Base-by-base conservation (phyloP, 2,113 vertebrate species). In the Chaetodon trifascialis region DNA sequence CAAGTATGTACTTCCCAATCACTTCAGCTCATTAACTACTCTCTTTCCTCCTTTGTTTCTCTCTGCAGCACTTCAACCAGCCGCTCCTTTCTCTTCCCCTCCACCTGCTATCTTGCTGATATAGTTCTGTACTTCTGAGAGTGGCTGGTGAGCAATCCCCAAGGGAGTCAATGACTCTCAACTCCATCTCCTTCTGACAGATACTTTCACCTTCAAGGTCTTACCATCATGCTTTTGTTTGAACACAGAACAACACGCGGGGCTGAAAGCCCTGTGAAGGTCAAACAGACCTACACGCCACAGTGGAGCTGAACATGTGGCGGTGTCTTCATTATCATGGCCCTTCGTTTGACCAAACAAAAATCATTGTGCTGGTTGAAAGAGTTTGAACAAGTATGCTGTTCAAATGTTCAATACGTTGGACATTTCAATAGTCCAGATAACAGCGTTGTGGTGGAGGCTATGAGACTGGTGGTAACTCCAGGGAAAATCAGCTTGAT, bases 141-240 rank as follows among this genome's bases (percentile, higher is more conserved):
- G 65, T 59, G 85, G 84, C 84, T 12, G 11, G 55, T 84, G 82
- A 92, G 82, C 80, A 89, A 84, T 84, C 79, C 88, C 83, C 82
- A 73, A 78, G 89, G 88, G 89, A 85, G 62, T 84, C 66, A 8
- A 67, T 87, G 84, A 85, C 89, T 88, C 85, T 88, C 89, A 79
- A 67, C 85, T 92, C 90, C 79, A 68, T 92, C 91, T 92, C 64
- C 76, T 66, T 62, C 67, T 83, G 85, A 92, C 86, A 88, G 86
- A 88, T 85, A 82, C 84, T 86, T 86, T 93, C 85, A 86, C 86
- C 79, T 89, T 84, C 85, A 80, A 76, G 88, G 84, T 87, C 86
- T 78, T 38, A 79, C 44, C 73, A 12, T 73, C 19, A 11, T 66
- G 72, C 62, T 76, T 82, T 87, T 84, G 88, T 91, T 88, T 90